Base-by-base conservation (phyloP, 2,888 invertebrate genomes). In the Mycalesis mineus region DNA sequence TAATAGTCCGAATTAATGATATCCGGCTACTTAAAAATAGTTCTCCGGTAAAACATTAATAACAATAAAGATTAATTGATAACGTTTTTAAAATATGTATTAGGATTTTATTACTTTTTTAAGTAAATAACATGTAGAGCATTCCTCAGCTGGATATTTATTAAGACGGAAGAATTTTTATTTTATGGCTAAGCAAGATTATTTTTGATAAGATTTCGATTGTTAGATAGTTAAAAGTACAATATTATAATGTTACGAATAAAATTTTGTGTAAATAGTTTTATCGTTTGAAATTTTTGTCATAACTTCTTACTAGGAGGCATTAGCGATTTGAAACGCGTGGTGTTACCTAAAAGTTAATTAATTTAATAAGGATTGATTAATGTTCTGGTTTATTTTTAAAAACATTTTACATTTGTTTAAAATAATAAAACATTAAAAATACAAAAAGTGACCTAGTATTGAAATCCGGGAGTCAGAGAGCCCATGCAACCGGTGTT, bases 41-140 rank as follows among this genome's bases (percentile, higher is more conserved):
- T 33, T 33, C 33, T 14, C 4, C 11, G n/a, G 13, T 33, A 47
- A 7, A 11, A 36, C 11, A 36, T 36, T 9, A 6, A 47, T 44
- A 15, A 47, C 33, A 47, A 47, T 47, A 47, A 33, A 47, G 47
- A 47, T 47, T 47, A 47, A 47, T 47, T 47, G 33, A 47, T 47
- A 47, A 31, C 11, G 15, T 15, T 33, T 11, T 11, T 47, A 11
- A 33, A 31, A 11, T 47, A 47, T 47, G 31, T 47, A 47, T 47
- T 15, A 15, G 33, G 47, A 47, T 47, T 47, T 47, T 47, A 47
- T 47, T 17, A 15, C 47, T 9, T 47, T 47, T 47, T 47, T 47
- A 33, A 14, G 45, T 31, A 15, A 47, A 47, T 15, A 47, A 33
- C 11, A 33, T 47, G 15, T 47, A 15, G 47, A 47, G 47, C 47